Conservation (phyloP, 35 echinoderm and acorn worm species). For the Chiridota heheva region DNA sequence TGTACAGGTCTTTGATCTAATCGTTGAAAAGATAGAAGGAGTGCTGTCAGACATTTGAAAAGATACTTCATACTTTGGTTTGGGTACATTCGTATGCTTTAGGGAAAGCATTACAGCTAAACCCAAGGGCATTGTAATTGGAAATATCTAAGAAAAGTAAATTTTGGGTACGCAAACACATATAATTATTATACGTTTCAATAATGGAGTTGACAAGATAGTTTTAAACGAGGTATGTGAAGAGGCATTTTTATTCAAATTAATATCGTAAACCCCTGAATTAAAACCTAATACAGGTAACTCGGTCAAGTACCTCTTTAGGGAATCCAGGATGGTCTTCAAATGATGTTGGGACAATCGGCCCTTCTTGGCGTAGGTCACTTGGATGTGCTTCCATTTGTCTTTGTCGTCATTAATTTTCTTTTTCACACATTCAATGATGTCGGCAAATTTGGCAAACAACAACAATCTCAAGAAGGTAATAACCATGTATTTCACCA, state of each 20-base stretch:
- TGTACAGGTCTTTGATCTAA: conserved; percentile 4
- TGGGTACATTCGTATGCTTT: conserved; percentile 33
- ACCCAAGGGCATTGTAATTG: conserved; percentile 22
- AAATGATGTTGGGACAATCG: neutral
- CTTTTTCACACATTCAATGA: neutral
- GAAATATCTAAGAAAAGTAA: conserved; percentile 24
- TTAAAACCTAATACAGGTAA: conserved; percentile 11
- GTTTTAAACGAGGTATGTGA: neutral
- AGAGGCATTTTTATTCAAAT: conserved; percentile 1
- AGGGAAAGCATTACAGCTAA: conserved; percentile 31
- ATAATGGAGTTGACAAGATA: too few relatives aligned
- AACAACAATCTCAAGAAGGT: conserved; percentile 26
- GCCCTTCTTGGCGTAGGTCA: neutral
- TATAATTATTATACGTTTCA: conserved; percentile 32
- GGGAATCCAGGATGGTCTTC: neutral
- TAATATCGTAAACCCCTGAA: conserved; percentile 1
- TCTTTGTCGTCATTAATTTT: neutral
- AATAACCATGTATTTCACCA: conserved; percentile 10
- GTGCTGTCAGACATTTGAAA: neutral
- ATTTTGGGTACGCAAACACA: conserved; percentile 27
- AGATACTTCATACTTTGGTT: too few relatives aligned
- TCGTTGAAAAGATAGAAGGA: neutral
- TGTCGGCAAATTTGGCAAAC: neutral
- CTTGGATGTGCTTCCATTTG: neutral
- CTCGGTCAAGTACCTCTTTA: neutral